Percentiles rank a stretch among this genome's conserved stretches.
phyloP scores from a whole-genome alignment of 2,797 vertebrate genomes.

The Nannoperca australis region DNA sequence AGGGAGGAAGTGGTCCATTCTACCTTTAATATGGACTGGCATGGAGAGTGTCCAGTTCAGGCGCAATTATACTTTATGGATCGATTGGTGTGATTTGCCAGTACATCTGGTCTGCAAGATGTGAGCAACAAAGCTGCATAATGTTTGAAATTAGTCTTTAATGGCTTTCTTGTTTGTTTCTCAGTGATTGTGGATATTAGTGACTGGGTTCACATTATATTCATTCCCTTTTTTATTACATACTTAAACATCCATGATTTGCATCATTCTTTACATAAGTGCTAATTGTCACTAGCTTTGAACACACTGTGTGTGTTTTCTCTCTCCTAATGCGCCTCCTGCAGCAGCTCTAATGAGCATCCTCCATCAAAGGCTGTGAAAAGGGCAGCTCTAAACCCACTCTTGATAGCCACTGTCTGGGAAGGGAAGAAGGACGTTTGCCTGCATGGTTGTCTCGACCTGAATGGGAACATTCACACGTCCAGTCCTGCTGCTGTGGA shows the following conservation, averaged over 20 bases:
- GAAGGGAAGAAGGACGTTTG: conserved; percentile 49
- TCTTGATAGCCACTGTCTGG: conserved; percentile 48
- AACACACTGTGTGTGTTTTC: conserved; percentile 32
- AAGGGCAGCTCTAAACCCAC: conserved; percentile 63
- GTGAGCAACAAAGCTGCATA: not conserved
- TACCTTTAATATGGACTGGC: conserved; percentile 1
- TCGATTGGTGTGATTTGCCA: not conserved
- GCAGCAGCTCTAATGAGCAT: conserved; percentile 73
- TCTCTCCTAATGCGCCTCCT: conserved; percentile 46
- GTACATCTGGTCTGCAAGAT: conserved; percentile 4
- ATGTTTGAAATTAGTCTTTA: conserved; percentile 12
- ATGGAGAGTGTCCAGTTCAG: not conserved
- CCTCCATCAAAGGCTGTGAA: conserved; percentile 73
- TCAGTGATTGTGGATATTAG: not conserved
- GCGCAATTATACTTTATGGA: conserved; percentile 1
- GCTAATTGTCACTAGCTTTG: conserved; percentile 42
- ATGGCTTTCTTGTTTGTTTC: conserved; percentile 12
- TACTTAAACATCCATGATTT: conserved; percentile 3
- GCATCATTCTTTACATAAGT: not conserved
- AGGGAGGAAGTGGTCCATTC: conserved; percentile 5
- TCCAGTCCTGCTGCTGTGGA: conserved; percentile 31
- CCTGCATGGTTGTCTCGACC: conserved; percentile 56
- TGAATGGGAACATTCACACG: conserved; percentile 75
- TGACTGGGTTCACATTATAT: not conserved
- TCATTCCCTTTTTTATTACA: not conserved